phyloP scores from a whole-genome alignment of 2,888 invertebrate species.

The Cordilura impudica region DNA sequence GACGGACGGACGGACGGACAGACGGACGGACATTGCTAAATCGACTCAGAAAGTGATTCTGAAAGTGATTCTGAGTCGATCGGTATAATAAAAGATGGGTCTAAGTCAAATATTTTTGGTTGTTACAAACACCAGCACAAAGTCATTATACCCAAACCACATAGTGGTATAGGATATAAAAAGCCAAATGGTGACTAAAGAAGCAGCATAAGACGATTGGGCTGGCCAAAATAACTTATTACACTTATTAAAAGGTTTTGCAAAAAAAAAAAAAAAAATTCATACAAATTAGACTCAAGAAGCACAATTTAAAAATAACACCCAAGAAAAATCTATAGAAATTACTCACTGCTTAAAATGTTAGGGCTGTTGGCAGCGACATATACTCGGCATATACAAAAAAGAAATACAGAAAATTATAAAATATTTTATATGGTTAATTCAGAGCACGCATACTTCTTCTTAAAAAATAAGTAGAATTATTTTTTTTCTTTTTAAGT shows the following conservation, averaged over 20 bases:
- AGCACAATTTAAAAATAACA: slow-evolving; percentile 23
- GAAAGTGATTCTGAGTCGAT: too few relatives aligned
- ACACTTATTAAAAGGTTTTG: slow-evolving; percentile 1
- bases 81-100: too few relatives aligned
- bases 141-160: too few relatives aligned
- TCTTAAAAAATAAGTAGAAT: slow-evolving; percentile 12
- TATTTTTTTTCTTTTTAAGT: slow-evolving; percentile 2
- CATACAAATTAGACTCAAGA: slow-evolving; percentile 24
- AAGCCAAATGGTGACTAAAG: too few relatives aligned
- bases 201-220: not conserved
- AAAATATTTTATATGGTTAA: slow-evolving; percentile 26
- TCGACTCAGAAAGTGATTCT: too few relatives aligned
- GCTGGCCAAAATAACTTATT: not conserved
- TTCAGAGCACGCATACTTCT: slow-evolving; percentile 55
- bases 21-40: too few relatives aligned
- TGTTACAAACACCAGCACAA: too few relatives aligned
- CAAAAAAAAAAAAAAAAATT: slow-evolving; percentile 13
- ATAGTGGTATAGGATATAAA: too few relatives aligned
- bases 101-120: too few relatives aligned
- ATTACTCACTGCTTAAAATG: slow-evolving; percentile 39
- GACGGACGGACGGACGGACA: too few relatives aligned
- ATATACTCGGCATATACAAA: too few relatives aligned
- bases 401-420: too few relatives aligned
- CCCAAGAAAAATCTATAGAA: slow-evolving; percentile 14
- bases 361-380: slow-evolving; percentile 9